A percentile compares a stretch with the other conserved stretches of the same genome.
Conservation (phyloP, 2,888 invertebrate genomes). For the Tetragonisca angustula region DNA sequence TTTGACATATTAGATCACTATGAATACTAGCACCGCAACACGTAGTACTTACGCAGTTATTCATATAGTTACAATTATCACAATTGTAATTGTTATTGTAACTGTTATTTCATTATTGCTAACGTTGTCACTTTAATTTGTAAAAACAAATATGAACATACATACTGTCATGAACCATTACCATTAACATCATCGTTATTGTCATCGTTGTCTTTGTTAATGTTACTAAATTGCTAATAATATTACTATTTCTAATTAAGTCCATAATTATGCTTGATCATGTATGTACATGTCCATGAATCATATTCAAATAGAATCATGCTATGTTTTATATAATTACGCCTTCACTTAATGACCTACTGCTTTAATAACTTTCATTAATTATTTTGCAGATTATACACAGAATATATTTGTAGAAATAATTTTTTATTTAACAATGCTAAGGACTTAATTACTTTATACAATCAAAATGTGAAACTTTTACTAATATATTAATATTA, state of each 20-base stretch:
- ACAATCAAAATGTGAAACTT: neutral
- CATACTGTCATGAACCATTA: neutral
- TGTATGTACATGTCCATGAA: neutral
- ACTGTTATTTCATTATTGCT: constrained; percentile 4
- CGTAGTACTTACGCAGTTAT: constrained; percentile 7
- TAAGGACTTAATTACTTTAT: neutral
- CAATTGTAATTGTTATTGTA: constrained; percentile 10
- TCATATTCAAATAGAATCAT: neutral
- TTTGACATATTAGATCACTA: constrained; percentile 19
- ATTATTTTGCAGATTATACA: neutral
- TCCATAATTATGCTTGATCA: neutral
- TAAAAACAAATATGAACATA: neutral
- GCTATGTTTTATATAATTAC: neutral
- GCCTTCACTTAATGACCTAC: too few species aligned
- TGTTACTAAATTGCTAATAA: neutral
- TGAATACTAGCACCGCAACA: neutral
- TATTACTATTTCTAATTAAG: neutral
- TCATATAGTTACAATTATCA: constrained; percentile 14
- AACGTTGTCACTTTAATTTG: constrained; percentile 1
- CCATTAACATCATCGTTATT: constrained; percentile 1
- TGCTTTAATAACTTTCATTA: neutral
- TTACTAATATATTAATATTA: neutral
- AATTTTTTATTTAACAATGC: neutral
- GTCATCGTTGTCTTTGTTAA: neutral
- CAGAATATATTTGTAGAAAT: neutral